A percentile compares a stretch with the other conserved stretches of the same genome.
Conservation (phyloP, 2,888 invertebrate species). For the Orthosia cruda region DNA sequence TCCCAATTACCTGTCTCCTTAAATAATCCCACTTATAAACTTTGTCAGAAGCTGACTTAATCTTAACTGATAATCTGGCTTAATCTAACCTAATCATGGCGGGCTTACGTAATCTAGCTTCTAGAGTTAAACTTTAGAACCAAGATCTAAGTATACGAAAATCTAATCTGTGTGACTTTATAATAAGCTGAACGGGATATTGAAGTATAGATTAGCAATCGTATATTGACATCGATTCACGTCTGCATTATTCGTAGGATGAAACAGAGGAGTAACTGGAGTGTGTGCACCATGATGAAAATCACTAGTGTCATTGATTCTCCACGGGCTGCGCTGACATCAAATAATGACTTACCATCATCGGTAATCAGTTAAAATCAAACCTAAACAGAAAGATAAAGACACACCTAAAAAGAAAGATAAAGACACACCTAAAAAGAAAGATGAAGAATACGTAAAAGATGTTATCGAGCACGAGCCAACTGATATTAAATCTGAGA, state of each 20-base stretch:
- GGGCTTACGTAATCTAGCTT: neutral
- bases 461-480: conserved; percentile 34
- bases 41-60: neutral
- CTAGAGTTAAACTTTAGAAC: neutral
- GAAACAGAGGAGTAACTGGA: too few species aligned
- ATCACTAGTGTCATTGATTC: too few species aligned
- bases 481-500: conserved; percentile 68
- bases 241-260: too few species aligned
- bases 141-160: neutral
- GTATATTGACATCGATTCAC: too few species aligned
- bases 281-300: too few species aligned
- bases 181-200: too few species aligned
- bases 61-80: neutral
- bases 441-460: conserved; percentile 16
- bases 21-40: neutral
- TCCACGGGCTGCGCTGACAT: too few species aligned
- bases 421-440: neutral
- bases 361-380: too few species aligned
- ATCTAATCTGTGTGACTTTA: neutral
- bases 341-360: too few species aligned
- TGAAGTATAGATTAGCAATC: neutral
- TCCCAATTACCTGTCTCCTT: neutral
- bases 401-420: conserved; percentile 8
- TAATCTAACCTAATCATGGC: neutral
- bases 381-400: too few species aligned